These are phyloP conservation scores for Aselliscus stoliczkanus DNA, from an alignment of 2,797 vertebrate species.

Conservation along the genomic window DNA sequence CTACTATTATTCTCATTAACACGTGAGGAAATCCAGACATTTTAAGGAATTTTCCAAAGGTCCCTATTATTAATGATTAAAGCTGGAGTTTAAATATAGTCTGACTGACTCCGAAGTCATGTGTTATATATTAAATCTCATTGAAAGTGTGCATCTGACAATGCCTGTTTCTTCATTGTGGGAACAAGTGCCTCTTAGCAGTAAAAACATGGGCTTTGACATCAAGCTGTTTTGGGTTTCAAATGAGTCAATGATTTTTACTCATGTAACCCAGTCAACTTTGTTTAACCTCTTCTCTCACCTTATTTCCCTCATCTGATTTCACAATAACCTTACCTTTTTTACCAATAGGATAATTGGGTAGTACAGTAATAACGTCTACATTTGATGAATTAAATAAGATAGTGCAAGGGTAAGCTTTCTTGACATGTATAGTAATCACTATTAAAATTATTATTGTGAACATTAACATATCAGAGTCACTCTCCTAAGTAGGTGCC, in stretches of 20 bases:
- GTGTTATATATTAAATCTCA: background rate
- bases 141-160: background rate
- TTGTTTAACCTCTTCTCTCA: background rate
- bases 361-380: background rate
- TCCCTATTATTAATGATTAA: background rate
- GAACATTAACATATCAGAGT: background rate
- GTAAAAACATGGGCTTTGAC: background rate
- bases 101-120: background rate
- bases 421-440: background rate
- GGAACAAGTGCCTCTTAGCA: background rate
- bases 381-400: background rate
- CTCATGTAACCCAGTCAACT: background rate
- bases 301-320: too few species aligned
- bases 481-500: background rate
- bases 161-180: background rate
- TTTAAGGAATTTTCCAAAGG: background rate
- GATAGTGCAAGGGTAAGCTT: background rate
- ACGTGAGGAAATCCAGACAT: background rate
- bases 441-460: background rate
- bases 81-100: background rate
- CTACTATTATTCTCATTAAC: background rate
- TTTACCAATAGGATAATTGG: background rate
- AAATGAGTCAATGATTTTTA: background rate
- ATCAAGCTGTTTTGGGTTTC: background rate
- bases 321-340: too few species aligned